A percentile compares a stretch with the other conserved stretches of the same genome.
These are phyloP conservation scores for Pao palembangensis DNA, from an alignment of 2,113 vertebrate species.

Conservation along the genomic window DNA sequence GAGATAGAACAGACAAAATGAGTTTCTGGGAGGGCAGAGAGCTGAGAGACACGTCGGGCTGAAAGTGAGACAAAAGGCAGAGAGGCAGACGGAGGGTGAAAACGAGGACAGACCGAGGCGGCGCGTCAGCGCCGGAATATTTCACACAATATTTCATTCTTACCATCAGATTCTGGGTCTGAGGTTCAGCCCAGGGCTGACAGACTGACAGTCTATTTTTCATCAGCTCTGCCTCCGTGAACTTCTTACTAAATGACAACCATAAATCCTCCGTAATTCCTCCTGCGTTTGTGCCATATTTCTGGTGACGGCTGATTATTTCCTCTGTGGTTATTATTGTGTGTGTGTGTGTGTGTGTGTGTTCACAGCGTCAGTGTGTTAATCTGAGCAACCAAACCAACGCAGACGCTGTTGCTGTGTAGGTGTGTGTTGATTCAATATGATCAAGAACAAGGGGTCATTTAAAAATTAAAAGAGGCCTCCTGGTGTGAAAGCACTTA, in stretches of 20 bases:
- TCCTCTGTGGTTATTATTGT: conserved; percentile 38
- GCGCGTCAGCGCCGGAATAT: conserved; percentile 44
- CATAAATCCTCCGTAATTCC: conserved; percentile 61
- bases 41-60: conserved; percentile 19
- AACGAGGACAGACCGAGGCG: conserved; percentile 23
- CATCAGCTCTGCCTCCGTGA: conserved; percentile 54
- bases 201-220: conserved; percentile 65
- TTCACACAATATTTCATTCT: conserved; percentile 63
- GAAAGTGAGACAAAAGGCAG: conserved; percentile 38
- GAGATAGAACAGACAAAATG: not conserved
- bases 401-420: conserved; percentile 16
- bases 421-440: conserved; percentile 20
- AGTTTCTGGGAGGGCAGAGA: conserved; percentile 35
- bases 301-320: conserved; percentile 57
- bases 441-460: conserved; percentile 10
- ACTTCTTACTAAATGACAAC: conserved; percentile 55
- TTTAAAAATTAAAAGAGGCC: conserved; percentile 12
- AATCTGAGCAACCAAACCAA: conserved; percentile 39
- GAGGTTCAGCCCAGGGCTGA: conserved; percentile 55
- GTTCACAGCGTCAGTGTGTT: conserved; percentile 39
- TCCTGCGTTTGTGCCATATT: conserved; percentile 49
- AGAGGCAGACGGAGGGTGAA: conserved; percentile 4
- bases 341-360: not conserved
- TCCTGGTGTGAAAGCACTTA: not conserved
- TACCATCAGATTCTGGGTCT: conserved; percentile 40